Base-by-base conservation (phyloP, 2,888 invertebrate genomes). In the Margaritifera margaritifera region DNA sequence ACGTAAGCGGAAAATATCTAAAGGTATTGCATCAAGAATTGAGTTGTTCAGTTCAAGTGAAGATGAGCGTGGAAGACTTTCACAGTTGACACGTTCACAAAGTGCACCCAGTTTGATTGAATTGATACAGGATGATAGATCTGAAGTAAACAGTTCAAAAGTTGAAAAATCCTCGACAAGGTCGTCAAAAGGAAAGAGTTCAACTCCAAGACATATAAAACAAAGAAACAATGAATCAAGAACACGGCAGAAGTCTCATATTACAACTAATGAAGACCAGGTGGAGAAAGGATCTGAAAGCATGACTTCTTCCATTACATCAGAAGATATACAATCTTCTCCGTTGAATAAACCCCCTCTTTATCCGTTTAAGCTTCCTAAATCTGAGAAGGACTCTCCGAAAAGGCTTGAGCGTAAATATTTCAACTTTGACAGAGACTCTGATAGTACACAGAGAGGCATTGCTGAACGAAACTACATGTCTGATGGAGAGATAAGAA, bases 51-150 rank as follows among this genome's bases (percentile, higher is more conserved):
- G 80, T 64, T 80, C 85, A 8, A 83, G 85, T 66, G 85, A 85
- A 25, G 84, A 85, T 42, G 84, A 83, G 52, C 66, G 74, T 4
- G 70, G 71, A n/a, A 69, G 71, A 19, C 68, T 67, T 20, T 68
- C 75, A 54, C 75, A 69, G 25, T 66, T 82, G 1, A 78, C 78
- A 42, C 84, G 82, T 65, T 86, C 87, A 15, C 71, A 77, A n/a
- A 85, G 84, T 74, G 85, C 86, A 3, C 88, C 88, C 6, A 86
- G 87, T 65, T 72, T 88, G 31, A 80, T 77, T 18, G 80, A 80
- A 15, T 64, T 80, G 6, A 76, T 78, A 56, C 66, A 69, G 25
- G 59, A 69, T 27, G 52, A 56, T 18, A 56, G 59, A 63, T 51
- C 22, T 62, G 58, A 57, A 18, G 64, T 55, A 42, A 64, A 69